Conservation (phyloP, 2,888 invertebrate genomes). For the Conistra vaccinii region DNA sequence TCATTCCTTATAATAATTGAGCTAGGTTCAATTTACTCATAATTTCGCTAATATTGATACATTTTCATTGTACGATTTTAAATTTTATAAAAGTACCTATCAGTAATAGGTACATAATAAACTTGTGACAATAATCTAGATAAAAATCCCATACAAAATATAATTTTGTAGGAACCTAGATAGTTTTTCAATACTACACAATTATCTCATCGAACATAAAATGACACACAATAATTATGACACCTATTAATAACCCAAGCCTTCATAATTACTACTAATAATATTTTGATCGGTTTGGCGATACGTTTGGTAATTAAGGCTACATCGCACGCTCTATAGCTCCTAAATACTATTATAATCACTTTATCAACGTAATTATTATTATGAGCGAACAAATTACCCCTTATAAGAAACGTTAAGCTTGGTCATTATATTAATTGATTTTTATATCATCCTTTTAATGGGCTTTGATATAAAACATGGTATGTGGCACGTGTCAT, state of each 20-base stretch:
- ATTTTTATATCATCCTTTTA: slow-evolving; percentile 9
- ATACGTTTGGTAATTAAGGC: slow-evolving; percentile 35
- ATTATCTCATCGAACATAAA: background rate
- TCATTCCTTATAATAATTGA: background rate
- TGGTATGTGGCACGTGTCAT: background rate
- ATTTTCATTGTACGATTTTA: too few relatives aligned
- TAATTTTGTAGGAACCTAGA: too few relatives aligned
- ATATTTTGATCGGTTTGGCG: slow-evolving; percentile 18
- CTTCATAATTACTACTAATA: slow-evolving; percentile 13
- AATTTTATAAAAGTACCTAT: too few relatives aligned
- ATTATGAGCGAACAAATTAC: slow-evolving; percentile 19
- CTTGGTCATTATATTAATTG: slow-evolving; percentile 30
- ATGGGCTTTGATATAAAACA: slow-evolving; percentile 15
- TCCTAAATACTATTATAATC: slow-evolving; percentile 32
- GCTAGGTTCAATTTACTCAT: background rate
- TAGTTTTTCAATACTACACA: background rate
- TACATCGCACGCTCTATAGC: slow-evolving; percentile 6
- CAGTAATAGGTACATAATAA: too few relatives aligned
- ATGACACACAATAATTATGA: slow-evolving; percentile 2
- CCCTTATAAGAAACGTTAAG: slow-evolving; percentile 12
- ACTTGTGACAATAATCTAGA: background rate
- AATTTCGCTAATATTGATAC: background rate
- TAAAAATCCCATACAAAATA: background rate
- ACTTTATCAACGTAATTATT: slow-evolving; percentile 28
- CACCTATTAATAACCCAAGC: slow-evolving; percentile 5